phyloP scores from a whole-genome alignment of 23 tunicate genomes.

The Trididemnum nubilum region DNA sequence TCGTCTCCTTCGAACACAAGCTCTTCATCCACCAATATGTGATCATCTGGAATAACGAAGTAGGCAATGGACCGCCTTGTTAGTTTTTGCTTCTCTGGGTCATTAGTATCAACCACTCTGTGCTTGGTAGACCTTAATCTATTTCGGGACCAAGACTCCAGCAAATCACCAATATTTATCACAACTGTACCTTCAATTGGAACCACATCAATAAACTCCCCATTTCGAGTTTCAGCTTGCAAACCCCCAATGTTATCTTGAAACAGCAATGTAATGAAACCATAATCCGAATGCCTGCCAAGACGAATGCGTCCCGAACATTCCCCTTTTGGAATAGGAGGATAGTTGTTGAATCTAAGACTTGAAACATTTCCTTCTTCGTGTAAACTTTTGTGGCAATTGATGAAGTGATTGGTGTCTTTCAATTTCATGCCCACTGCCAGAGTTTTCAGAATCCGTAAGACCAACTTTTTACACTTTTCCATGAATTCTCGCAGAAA shows the following conservation, averaged over 20 bases:
- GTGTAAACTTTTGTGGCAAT: constrained; percentile 40
- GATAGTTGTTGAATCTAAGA: constrained; percentile 60
- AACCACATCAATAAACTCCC: constrained; percentile 52
- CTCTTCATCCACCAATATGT: constrained; percentile 21
- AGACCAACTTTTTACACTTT: constrained; percentile 34
- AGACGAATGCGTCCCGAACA: constrained; percentile 44
- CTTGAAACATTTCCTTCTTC: constrained; percentile 44
- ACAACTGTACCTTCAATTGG: constrained; percentile 65
- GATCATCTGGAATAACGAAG: constrained; percentile 51
- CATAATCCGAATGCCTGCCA: constrained; percentile 88
- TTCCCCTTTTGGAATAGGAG: constrained; percentile 37
- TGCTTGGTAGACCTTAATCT: constrained; percentile 67
- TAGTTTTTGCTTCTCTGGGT: constrained; percentile 10
- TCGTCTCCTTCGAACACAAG: constrained; percentile 18
- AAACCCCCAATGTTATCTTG: constrained; percentile 84
- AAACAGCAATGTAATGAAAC: constrained; percentile 68
- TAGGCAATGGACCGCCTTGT: constrained; percentile 40
- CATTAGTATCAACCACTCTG: constrained; percentile 34
- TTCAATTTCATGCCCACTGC: constrained; percentile 54
- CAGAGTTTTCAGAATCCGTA: constrained; percentile 36
- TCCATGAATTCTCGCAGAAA: constrained; percentile 25
- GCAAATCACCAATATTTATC: constrained; percentile 64
- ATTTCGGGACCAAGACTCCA: constrained; percentile 62
- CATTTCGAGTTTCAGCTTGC: constrained; percentile 29
- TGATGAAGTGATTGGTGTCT: constrained; percentile 45